Percentiles rank a stretch among this genome's conserved stretches.
Evolutionary conservation across 2,888 invertebrate genomes (phyloP).

Genomic region (Eristalis arbustorum): DNA sequence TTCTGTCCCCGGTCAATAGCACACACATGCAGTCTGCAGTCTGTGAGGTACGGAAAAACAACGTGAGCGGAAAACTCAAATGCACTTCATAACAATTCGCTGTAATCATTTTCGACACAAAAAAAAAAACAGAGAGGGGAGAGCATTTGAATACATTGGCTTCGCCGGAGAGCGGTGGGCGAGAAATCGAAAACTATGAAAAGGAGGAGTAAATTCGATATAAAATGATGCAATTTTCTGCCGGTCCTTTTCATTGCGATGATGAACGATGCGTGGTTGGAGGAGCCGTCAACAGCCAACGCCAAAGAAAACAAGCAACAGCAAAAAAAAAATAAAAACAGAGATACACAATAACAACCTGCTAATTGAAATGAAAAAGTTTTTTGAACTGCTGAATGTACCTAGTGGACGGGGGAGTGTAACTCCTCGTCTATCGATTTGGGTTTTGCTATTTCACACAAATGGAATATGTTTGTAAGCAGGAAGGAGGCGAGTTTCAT

Average conservation of each 20-base stretch:
- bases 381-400: neutral
- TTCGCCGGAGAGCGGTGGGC: neutral
- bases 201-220: constrained; percentile 43
- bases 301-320: neutral
- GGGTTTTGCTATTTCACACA: neutral
- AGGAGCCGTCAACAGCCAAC: neutral
- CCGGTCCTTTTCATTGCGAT: constrained; percentile 12
- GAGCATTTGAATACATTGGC: neutral
- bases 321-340: neutral
- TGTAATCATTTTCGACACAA: neutral
- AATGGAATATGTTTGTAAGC: too few species aligned
- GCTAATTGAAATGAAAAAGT: constrained; percentile 46
- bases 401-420: too few species aligned
- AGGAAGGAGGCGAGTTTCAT: too few species aligned
- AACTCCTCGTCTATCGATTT: neutral
- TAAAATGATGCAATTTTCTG: constrained; percentile 57
- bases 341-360: constrained; percentile 34
- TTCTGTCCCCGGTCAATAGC: neutral
- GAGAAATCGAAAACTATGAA: neutral
- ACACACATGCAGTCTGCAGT: neutral
- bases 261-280: neutral
- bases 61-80: neutral
- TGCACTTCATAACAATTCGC: constrained; percentile 10
- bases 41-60: neutral
- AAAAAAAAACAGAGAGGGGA: too few species aligned